phyloP scores from a whole-genome alignment of 2,888 invertebrate genomes.

The Perithous albicinctus region DNA sequence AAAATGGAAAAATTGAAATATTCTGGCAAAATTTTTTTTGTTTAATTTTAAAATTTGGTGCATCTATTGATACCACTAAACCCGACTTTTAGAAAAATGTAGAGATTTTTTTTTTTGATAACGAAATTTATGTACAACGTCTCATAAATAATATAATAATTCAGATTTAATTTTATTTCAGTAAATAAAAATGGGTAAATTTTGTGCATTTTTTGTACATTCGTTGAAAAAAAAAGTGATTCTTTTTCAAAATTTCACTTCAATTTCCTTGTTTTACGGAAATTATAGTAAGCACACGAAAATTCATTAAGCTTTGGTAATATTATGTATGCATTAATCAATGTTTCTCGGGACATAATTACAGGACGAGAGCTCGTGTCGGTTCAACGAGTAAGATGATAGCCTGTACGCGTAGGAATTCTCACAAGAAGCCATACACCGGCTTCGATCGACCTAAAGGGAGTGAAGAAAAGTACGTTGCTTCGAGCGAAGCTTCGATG shows the following conservation, averaged over 20 bases:
- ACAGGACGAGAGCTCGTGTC: slow-evolving; percentile 42
- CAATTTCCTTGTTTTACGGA: background rate
- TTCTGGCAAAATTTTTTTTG: too few relatives aligned
- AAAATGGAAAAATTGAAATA: too few relatives aligned
- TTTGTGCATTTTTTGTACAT: too few relatives aligned
- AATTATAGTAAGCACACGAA: background rate
- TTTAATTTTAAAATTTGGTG: too few relatives aligned
- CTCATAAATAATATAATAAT: too few relatives aligned
- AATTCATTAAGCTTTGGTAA: background rate
- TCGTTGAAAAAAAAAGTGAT: too few relatives aligned
- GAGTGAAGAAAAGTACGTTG: slow-evolving; percentile 48
- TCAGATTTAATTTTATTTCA: too few relatives aligned
- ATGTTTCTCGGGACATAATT: slow-evolving; percentile 36
- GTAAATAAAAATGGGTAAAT: too few relatives aligned
- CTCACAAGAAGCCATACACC: slow-evolving; percentile 77
- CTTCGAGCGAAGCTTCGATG: slow-evolving; percentile 23
- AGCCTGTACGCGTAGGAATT: slow-evolving; percentile 73
- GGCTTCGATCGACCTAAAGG: slow-evolving; percentile 9
- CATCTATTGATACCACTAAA: too few relatives aligned
- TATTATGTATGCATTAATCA: slow-evolving; percentile 10
- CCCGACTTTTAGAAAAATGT: too few relatives aligned
- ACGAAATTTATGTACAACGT: too few relatives aligned
- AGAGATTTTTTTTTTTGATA: too few relatives aligned
- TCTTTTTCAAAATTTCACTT: background rate
- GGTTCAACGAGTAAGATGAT: slow-evolving; percentile 71